These are phyloP conservation scores for Pardosa pseudoannulata DNA, from an alignment of 2,888 invertebrate genomes.

Conservation along the genomic window DNA sequence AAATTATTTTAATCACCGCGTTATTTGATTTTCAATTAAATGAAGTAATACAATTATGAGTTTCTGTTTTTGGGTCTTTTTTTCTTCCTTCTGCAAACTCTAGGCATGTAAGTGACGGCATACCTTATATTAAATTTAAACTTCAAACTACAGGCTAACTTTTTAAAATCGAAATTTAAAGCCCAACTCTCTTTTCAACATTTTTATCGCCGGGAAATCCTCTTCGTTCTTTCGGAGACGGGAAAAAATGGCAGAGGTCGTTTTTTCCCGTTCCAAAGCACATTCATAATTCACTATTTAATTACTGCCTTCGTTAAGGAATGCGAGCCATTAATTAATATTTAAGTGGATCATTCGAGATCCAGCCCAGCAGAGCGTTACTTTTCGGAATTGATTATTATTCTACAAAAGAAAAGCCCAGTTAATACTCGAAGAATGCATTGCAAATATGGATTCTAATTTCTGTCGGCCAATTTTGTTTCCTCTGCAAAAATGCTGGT, in stretches of 20 bases:
- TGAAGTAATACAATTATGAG: not conserved
- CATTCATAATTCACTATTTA: slow-evolving; percentile 72
- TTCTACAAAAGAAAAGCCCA: slow-evolving; percentile 39
- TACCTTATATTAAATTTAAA: slow-evolving; percentile 7
- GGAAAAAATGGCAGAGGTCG: not conserved
- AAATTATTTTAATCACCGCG: not conserved
- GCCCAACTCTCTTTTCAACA: not conserved
- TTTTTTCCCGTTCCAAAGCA: slow-evolving; percentile 24
- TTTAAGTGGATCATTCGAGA: slow-evolving; percentile 67
- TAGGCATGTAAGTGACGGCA: not conserved
- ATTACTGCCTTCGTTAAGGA: slow-evolving; percentile 68
- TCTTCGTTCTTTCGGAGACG: not conserved
- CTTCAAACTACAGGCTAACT: not conserved
- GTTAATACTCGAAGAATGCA: slow-evolving; percentile 60
- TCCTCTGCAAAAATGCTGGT: slow-evolving; percentile 45
- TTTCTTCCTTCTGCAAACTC: not conserved
- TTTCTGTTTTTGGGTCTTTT: not conserved
- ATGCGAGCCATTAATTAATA: slow-evolving; percentile 70
- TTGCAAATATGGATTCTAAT: slow-evolving; percentile 61
- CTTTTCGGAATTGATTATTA: slow-evolving; percentile 60
- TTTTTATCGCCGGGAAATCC: slow-evolving; percentile 8
- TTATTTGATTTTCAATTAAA: not conserved
- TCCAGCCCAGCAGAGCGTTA: slow-evolving; percentile 56
- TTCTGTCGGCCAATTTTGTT: slow-evolving; percentile 55
- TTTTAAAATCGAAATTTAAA: slow-evolving; percentile 1